phyloP scores from a whole-genome alignment of 23 tunicate species.

The Clavelina lepadiformis region DNA sequence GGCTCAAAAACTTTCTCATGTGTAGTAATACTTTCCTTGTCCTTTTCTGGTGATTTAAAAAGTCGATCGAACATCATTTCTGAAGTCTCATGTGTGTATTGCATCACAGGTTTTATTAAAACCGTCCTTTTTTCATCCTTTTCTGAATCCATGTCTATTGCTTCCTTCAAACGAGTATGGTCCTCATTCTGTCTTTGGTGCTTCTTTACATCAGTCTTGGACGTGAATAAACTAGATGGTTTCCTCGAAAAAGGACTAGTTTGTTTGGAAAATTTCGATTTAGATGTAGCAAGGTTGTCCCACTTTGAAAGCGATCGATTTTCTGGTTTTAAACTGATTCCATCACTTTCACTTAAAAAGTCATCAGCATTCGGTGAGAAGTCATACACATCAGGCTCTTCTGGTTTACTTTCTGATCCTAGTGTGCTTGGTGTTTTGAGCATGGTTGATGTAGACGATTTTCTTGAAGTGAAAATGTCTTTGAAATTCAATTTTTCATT shows the following conservation, averaged over 20 bases:
- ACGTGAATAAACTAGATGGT: neutral
- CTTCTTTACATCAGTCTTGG: slow-evolving; percentile 12
- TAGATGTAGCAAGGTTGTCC: slow-evolving; percentile 1
- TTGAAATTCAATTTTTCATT: neutral
- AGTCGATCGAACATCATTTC: slow-evolving; percentile 57
- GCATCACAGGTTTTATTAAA: slow-evolving; percentile 21
- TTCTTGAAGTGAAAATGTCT: neutral
- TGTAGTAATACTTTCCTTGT: neutral
- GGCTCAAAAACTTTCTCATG: too few relatives aligned
- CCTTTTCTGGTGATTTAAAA: slow-evolving; percentile 28
- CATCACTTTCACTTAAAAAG: slow-evolving; percentile 26
- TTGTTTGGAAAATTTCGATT: neutral
- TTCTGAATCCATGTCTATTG: neutral
- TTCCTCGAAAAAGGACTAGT: slow-evolving; percentile 24
- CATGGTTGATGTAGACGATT: neutral
- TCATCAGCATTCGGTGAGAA: slow-evolving; percentile 69
- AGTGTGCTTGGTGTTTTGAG: neutral
- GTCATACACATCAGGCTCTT: slow-evolving; percentile 62
- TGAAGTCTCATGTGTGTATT: slow-evolving; percentile 25
- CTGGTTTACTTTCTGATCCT: neutral
- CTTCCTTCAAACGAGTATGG: neutral
- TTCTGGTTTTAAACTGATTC: slow-evolving; percentile 61
- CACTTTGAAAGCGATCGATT: slow-evolving; percentile 10
- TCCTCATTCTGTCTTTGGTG: neutral
- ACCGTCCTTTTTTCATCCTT: slow-evolving; percentile 3